A percentile compares a stretch with the other conserved stretches of the same genome.
phyloP scores from a whole-genome alignment of 2,888 invertebrate species.

The Margaritifera margaritifera region DNA sequence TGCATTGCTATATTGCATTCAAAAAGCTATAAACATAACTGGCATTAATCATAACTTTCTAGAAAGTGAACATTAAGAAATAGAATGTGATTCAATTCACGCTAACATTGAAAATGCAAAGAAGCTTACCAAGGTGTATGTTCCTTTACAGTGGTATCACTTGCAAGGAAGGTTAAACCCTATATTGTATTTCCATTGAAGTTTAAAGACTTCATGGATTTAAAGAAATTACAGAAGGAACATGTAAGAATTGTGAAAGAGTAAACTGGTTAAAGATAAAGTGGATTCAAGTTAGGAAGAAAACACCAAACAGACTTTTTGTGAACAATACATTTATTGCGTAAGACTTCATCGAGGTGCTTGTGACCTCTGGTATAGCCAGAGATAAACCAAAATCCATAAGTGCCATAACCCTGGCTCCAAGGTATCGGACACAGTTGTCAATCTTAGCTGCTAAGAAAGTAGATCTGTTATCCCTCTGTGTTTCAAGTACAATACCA shows the following conservation, averaged over 20 bases:
- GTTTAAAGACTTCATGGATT: no score
- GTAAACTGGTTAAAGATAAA: not conserved
- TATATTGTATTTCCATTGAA: no score
- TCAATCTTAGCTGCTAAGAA: conserved; percentile 2
- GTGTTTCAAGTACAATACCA: not conserved
- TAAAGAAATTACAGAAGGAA: no score
- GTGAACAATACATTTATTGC: not conserved
- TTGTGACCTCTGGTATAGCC: not conserved
- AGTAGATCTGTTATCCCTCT: not conserved
- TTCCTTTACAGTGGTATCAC: not conserved
- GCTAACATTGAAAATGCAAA: no score
- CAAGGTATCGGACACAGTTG: not conserved
- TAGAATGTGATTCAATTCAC: no score
- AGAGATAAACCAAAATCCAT: not conserved
- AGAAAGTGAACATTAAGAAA: not conserved
- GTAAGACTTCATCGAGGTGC: not conserved
- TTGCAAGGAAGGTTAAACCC: not conserved
- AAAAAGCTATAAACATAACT: not conserved
- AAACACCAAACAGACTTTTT: conserved; percentile 1
- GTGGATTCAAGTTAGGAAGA: not conserved
- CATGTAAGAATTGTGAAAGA: not conserved
- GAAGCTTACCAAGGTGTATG: no score
- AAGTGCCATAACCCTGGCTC: no score
- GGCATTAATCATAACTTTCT: not conserved
- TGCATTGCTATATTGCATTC: not conserved